Evolutionary conservation across 2,888 invertebrate species (phyloP), one percentile per base, ranked within the genome.

Genomic region (Pomacea canaliculata): DNA sequence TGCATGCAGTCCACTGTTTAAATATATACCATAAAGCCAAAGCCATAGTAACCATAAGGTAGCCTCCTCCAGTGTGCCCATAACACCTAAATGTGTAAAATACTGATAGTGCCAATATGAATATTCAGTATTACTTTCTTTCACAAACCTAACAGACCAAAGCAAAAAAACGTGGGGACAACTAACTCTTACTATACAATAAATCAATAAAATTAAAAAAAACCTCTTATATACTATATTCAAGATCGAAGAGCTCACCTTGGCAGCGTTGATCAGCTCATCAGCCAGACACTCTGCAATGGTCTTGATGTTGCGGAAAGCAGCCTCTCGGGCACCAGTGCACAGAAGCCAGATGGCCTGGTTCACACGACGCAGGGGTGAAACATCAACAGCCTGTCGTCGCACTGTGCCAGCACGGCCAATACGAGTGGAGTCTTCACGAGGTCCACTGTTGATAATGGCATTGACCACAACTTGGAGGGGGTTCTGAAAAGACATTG

Each of bases 361-460:
- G 93, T 99, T 99, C 27, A 99, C 99, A 91, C 99, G 94, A 86
- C 99, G 94, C 86, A 99, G 93, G 19, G 99, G 99, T 18, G 99
- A 99, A 79, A 99, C 99, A 90, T 99, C 99, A 84, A 99, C 99
- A 86, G 99, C 99, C 87, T 99, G 99, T 92, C 99, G 94, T 91
- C 99, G 94, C n/a, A 99, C 99, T 2, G 99, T 99, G 94, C 99
- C 99, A 83, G 99, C 99, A 90, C 99, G 96, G 92, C 99, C 99
- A 90, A 99, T 99, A 94, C 99, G 96, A 77, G 99, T 99, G 1
- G 99, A 99, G 91, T 99, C 99, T 94, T 99, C 99, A 91, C 99
- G 94, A 71, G 99, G 99, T 48, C 99, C 99, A 81, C 97, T 97
- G 93, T 99, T 99, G 90, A 99, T 99, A 89, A 99, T 98, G 81